Percentiles rank a stretch among this genome's conserved stretches.
These are phyloP conservation scores for Corythornis madagascariensis DNA, from an alignment of 2,113 vertebrate species.

Conservation along the genomic window DNA sequence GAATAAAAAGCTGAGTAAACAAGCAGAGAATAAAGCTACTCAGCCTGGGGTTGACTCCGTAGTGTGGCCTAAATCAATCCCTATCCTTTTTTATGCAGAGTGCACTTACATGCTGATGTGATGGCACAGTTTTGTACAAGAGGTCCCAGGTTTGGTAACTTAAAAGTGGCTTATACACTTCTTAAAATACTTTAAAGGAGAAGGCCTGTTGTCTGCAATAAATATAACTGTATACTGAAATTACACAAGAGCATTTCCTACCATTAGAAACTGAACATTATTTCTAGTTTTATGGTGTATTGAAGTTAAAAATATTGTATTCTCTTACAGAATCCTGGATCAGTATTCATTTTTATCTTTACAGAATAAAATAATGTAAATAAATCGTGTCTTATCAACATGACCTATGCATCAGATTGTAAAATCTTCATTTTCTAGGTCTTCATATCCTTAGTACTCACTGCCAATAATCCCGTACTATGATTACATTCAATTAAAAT, in stretches of 20 bases:
- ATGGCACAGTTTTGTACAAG: slow-evolving; percentile 73
- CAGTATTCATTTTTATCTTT: not conserved
- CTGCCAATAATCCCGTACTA: not conserved
- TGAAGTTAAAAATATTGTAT: not conserved
- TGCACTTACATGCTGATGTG: slow-evolving; percentile 75
- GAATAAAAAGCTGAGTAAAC: slow-evolving; percentile 76
- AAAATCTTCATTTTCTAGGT: not conserved
- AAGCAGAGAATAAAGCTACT: slow-evolving; percentile 75
- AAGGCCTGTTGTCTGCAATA: slow-evolving; percentile 26
- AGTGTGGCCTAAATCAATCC: slow-evolving; percentile 70
- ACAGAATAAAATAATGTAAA: not conserved
- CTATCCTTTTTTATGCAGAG: slow-evolving; percentile 74
- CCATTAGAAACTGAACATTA: not conserved
- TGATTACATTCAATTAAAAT: slow-evolving; percentile 32
- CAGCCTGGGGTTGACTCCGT: slow-evolving; percentile 68
- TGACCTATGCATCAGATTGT: not conserved
- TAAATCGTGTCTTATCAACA: not conserved
- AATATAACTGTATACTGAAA: slow-evolving; percentile 15
- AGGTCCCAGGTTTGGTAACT: slow-evolving; percentile 73
- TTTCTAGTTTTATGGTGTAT: not conserved
- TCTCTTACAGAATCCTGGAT: not conserved
- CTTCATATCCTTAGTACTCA: not conserved
- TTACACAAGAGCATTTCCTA: slow-evolving; percentile 14
- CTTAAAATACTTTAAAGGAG: slow-evolving; percentile 60
- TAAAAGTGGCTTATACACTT: slow-evolving; percentile 59